phyloP scores from a whole-genome alignment of 1,140 invertebrate species.

The Holcopasites calliopsidis region DNA sequence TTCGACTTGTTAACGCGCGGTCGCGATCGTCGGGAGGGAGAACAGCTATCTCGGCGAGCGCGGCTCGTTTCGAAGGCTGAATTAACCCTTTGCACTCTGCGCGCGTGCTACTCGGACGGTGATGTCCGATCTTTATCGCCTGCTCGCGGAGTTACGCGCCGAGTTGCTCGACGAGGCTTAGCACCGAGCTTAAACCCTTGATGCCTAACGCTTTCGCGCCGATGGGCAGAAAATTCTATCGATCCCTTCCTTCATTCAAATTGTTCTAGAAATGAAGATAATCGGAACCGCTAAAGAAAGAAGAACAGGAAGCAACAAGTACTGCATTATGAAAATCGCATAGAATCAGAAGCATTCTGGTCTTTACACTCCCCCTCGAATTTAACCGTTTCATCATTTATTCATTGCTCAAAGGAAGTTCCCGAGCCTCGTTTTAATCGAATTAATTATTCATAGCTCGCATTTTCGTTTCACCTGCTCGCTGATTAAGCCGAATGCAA shows the following conservation, averaged over 20 bases:
- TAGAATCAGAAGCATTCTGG: neutral
- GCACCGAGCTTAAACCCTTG: neutral
- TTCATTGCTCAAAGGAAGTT: neutral
- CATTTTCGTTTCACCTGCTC: neutral
- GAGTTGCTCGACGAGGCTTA: neutral
- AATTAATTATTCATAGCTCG: neutral
- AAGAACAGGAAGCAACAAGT: neutral
- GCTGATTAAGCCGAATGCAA: neutral
- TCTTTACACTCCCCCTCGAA: neutral
- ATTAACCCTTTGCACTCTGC: slow-evolving; percentile 16
- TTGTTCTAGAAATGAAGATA: too few species aligned
- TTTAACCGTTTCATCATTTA: neutral
- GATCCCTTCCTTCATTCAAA: too few species aligned
- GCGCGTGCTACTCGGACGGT: neutral
- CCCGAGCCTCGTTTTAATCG: neutral
- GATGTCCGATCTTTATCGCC: slow-evolving; percentile 23
- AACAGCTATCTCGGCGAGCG: neutral
- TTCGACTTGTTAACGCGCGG: slow-evolving; percentile 34
- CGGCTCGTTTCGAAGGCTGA: slow-evolving; percentile 17
- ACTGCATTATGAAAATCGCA: neutral
- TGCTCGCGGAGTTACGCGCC: neutral
- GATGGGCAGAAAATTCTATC: too few species aligned
- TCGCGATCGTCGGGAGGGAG: neutral
- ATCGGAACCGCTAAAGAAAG: too few species aligned
- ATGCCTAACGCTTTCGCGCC: too few species aligned